A percentile compares a stretch with the other conserved stretches of the same genome.
phyloP scores from a whole-genome alignment of 2,113 vertebrate species.

The Casuarius casuarius region DNA sequence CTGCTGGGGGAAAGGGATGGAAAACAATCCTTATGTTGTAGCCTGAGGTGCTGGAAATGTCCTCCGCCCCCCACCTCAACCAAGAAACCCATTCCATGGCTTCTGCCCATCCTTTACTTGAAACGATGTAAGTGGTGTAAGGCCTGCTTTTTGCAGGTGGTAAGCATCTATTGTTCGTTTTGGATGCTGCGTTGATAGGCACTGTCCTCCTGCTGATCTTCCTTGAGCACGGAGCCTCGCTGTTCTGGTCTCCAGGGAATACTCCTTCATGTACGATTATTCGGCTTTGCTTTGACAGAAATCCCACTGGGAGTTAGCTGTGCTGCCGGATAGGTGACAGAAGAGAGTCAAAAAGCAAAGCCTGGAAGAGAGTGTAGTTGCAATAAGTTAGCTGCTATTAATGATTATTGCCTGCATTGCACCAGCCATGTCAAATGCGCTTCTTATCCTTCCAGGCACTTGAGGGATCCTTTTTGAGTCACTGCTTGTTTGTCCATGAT shows the following conservation, averaged over 20 bases:
- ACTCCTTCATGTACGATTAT: background rate
- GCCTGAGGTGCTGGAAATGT: background rate
- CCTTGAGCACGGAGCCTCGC: background rate
- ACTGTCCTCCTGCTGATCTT: background rate
- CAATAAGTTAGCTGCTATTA: background rate
- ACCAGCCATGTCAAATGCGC: background rate
- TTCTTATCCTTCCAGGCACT: background rate
- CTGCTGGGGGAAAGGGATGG: background rate
- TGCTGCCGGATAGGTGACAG: background rate
- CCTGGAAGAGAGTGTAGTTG: background rate
- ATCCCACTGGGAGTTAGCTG: background rate
- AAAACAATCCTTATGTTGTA: background rate
- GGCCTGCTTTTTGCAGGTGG: background rate
- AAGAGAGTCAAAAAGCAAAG: background rate
- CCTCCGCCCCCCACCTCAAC: background rate
- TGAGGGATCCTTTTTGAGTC: background rate
- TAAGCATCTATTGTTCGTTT: rapidly evolving
- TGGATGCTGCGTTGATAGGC: background rate
- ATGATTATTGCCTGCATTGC: background rate
- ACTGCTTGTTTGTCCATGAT: background rate
- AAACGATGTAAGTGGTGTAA: background rate
- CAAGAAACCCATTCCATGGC: background rate
- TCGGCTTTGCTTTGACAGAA: background rate
- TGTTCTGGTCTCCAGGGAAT: background rate
- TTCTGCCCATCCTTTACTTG: background rate